Evolutionary conservation across 2,888 invertebrate genomes (phyloP).

Genomic region (Argyresthia goedartella): DNA sequence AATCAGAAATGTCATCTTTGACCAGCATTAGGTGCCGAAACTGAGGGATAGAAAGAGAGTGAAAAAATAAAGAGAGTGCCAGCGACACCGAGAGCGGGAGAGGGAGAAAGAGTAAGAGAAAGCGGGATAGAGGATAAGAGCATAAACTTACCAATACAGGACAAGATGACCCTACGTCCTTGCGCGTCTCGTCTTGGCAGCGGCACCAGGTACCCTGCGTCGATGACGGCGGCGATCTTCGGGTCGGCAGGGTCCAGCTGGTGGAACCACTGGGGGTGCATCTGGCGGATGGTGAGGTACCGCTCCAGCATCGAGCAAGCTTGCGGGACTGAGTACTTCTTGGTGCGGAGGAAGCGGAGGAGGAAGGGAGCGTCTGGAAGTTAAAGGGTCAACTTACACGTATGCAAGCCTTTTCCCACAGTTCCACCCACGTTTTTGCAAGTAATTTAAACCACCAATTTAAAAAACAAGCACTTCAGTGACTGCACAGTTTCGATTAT

Average conservation of each 20-base stretch:
- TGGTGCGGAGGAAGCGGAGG: constrained; percentile 86
- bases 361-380: constrained; percentile 81
- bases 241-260: constrained; percentile 85
- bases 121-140: not conserved
- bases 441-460: too few species aligned
- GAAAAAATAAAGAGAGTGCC: too few species aligned
- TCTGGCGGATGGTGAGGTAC: constrained; percentile 86
- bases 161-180: constrained; percentile 84
- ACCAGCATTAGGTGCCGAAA: too few species aligned
- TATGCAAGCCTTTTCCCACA: not conserved
- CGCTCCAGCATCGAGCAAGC: constrained; percentile 90
- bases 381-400: constrained; percentile 2
- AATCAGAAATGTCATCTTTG: too few species aligned
- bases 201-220: constrained; percentile 83
- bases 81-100: too few species aligned
- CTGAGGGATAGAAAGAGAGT: too few species aligned
- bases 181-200: constrained; percentile 79
- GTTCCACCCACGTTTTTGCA: not conserved
- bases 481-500: too few species aligned
- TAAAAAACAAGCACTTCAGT: too few species aligned
- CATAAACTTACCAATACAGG: constrained; percentile 76
- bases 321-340: constrained; percentile 88
- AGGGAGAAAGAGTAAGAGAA: too few species aligned
- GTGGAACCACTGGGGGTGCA: constrained; percentile 89
- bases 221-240: constrained; percentile 83